These are phyloP conservation scores for Upupa epops DNA, from an alignment of 2,113 vertebrate species.

Conservation along the genomic window DNA sequence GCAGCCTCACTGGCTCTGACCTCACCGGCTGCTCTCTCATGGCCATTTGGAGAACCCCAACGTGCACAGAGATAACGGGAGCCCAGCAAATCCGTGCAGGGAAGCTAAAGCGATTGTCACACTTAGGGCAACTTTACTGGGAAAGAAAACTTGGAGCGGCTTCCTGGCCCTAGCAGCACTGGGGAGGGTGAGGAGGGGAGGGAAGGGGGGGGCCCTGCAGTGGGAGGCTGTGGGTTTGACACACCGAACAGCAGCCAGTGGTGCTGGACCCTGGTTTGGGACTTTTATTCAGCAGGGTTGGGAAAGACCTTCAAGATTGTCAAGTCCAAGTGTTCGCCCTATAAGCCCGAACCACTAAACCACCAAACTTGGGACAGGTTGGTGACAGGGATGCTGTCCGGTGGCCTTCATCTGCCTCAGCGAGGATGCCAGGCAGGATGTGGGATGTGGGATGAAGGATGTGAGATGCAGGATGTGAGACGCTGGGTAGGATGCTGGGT, in stretches of 20 bases:
- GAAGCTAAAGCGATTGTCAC: slow-evolving; percentile 69
- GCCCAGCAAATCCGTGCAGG: slow-evolving; percentile 59
- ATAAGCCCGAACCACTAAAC: too few relatives aligned
- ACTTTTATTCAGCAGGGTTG: too few relatives aligned
- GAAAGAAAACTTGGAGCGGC: slow-evolving; percentile 51
- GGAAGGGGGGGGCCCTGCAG: not conserved
- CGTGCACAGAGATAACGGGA: slow-evolving; percentile 49
- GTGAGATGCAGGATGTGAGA: too few relatives aligned
- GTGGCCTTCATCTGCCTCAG: rapidly evolving
- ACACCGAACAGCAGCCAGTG: rapidly evolving
- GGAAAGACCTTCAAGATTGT: too few relatives aligned
- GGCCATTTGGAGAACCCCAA: slow-evolving; percentile 44
- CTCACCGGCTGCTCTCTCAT: slow-evolving; percentile 38
- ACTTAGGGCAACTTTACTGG: slow-evolving; percentile 37
- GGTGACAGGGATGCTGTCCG: not conserved
- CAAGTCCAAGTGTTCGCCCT: too few relatives aligned
- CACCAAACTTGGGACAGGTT: not conserved
- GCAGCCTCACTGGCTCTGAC: slow-evolving; percentile 50
- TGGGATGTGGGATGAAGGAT: too few relatives aligned
- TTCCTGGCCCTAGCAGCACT: not conserved
- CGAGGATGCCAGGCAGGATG: not conserved
- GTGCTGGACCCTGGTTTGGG: rapidly evolving
- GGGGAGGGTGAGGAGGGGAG: too few relatives aligned
- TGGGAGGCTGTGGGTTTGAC: not conserved
- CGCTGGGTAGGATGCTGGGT: not conserved